A percentile compares a stretch with the other conserved stretches of the same genome.
phyloP scores from a whole-genome alignment of 2,113 vertebrate genomes.

The Phrynosoma blainvillii region DNA sequence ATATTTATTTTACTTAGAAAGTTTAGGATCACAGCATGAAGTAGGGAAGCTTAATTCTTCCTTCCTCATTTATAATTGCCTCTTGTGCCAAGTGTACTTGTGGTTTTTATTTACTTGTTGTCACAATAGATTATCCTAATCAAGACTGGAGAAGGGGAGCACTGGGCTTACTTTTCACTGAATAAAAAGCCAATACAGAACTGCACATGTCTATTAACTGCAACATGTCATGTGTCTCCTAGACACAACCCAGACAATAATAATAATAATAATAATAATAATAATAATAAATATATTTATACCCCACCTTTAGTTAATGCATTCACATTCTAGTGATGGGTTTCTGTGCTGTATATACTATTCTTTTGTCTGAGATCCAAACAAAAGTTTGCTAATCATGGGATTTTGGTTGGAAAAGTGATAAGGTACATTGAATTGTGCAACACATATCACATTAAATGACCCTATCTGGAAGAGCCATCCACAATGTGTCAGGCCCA shows the following conservation, averaged over 20 bases:
- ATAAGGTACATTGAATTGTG: too few relatives aligned
- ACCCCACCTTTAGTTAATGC: too few relatives aligned
- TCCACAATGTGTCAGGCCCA: neutral
- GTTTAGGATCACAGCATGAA: neutral
- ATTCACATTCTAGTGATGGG: too few relatives aligned
- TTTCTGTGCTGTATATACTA: too few relatives aligned
- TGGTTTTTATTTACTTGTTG: neutral
- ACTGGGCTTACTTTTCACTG: neutral
- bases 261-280: too few relatives aligned
- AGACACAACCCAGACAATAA: too few relatives aligned
- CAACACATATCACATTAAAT: too few relatives aligned
- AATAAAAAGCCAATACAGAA: neutral
- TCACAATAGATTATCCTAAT: neutral
- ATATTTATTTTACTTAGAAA: neutral
- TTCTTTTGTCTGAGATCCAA: too few relatives aligned
- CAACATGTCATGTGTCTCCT: neutral
- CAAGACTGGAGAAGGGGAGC: neutral
- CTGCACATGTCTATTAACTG: neutral
- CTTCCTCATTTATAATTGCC: neutral
- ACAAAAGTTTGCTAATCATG: too few relatives aligned
- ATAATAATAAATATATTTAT: too few relatives aligned
- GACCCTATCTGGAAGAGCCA: too few relatives aligned
- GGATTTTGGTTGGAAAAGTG: too few relatives aligned
- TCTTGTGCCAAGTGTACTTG: neutral
- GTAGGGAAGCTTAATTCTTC: neutral